A percentile compares a stretch with the other conserved stretches of the same genome.
phyloP scores from a whole-genome alignment of 2,888 invertebrate genomes.

The Hedychridium roseum region DNA sequence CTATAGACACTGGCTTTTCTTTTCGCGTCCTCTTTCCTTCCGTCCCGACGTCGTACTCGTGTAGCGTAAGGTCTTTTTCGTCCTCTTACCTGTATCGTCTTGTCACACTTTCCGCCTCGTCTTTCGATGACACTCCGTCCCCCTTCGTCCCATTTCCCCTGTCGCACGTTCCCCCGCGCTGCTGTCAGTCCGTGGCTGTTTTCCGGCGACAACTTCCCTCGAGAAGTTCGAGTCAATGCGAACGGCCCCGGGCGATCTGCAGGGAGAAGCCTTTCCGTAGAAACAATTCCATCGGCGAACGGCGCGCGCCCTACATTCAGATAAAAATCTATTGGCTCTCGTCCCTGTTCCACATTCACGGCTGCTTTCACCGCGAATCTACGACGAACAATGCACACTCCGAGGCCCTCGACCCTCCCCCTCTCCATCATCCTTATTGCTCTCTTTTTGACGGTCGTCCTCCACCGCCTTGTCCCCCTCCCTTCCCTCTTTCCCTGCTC shows the following conservation, averaged over 20 bases:
- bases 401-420: conserved; percentile 24
- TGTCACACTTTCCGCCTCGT: neutral
- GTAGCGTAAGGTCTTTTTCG: too few relatives aligned
- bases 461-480: neutral
- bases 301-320: conserved; percentile 23
- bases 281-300: conserved; percentile 31
- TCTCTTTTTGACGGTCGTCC: conserved; percentile 7
- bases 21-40: too few relatives aligned
- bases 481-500: conserved; percentile 4
- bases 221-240: neutral
- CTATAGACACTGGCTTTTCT: too few relatives aligned
- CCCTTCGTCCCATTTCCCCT: neutral
- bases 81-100: too few relatives aligned
- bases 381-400: conserved; percentile 24
- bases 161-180: neutral
- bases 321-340: conserved; percentile 38
- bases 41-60: too few relatives aligned
- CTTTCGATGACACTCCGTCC: neutral
- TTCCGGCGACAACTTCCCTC: too few relatives aligned
- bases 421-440: conserved; percentile 12
- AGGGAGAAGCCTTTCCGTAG: conserved; percentile 16
- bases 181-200: neutral
- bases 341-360: conserved; percentile 30
- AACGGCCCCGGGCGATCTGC: conserved; percentile 18
- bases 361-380: conserved; percentile 23